phyloP scores from a whole-genome alignment of 2,888 invertebrate species.

The Thereva unica region DNA sequence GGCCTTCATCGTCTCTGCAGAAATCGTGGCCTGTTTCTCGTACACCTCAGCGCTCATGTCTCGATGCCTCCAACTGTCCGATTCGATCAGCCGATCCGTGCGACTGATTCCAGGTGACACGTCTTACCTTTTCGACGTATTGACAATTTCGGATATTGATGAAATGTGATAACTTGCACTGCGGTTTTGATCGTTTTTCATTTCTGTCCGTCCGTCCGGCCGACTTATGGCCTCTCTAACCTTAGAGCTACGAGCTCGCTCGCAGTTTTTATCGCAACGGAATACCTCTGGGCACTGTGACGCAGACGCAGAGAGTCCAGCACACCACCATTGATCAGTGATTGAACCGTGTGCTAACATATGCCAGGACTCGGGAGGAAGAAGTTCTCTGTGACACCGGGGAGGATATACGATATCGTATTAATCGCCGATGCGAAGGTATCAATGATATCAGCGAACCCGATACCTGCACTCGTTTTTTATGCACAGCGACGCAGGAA shows the following conservation, averaged over 20 bases:
- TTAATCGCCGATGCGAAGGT: constrained; percentile 35
- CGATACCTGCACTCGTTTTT: constrained; percentile 39
- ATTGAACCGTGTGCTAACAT: constrained; percentile 26
- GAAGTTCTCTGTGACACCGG: constrained; percentile 28
- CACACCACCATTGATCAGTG: constrained; percentile 27
- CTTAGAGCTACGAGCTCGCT: constrained; percentile 8
- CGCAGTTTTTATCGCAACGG: constrained; percentile 20
- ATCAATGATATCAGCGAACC: constrained; percentile 37
- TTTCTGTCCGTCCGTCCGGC: constrained; percentile 7
- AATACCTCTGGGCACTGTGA: constrained; percentile 13
- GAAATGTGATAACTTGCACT: constrained; percentile 40
- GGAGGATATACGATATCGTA: constrained; percentile 40
- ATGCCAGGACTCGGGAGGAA: neutral
- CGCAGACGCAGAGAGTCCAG: constrained; percentile 25
- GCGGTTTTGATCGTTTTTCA: constrained; percentile 20
- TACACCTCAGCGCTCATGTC: constrained; percentile 28
- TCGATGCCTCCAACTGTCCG: constrained; percentile 38
- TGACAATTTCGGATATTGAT: constrained; percentile 40
- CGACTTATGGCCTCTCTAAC: constrained; percentile 4
- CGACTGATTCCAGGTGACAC: constrained; percentile 39
- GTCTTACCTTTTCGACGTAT: constrained; percentile 29
- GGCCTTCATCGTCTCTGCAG: constrained; percentile 2
- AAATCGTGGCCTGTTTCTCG: neutral
- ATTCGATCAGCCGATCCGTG: constrained; percentile 28
- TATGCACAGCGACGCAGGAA: constrained; percentile 10